Base-by-base conservation (phyloP, 2,888 invertebrate genomes). In the Tribolium freemani region DNA sequence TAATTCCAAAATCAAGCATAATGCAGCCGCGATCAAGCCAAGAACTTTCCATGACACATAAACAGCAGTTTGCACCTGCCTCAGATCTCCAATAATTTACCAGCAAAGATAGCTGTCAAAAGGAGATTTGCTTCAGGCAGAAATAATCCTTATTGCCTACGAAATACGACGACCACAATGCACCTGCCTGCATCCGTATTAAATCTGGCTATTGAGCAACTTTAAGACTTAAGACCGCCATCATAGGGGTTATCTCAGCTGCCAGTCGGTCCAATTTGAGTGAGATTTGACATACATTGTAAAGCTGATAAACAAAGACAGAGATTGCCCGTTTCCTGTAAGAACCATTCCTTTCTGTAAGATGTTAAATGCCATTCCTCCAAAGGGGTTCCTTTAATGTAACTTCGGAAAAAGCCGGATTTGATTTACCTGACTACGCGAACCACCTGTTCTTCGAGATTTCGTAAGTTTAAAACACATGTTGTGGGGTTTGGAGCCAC, bases 81-180 rank as follows among this genome's bases (percentile, higher is more conserved):
- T 83, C 81, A 79, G 81, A 82, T 84, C 83, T 84, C 84, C 83
- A 83, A 84, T 84, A 85, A 84, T 84, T 85, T 83, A 85, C 84
- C 77, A 80, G 80, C 80, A 81, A 82, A 83, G 84, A 84, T 83
- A 82, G 81, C 84, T 83, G 84, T 83, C 84, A 82, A 80, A 81
- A 78, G 78, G 79, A 80, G 78, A 76, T 72, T 75, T 75, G 75
- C 77, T 73, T 63, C 73, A 70, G 70, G 73, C 81, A 56, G 78
- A 80, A 76, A 73, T 74, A 75, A 75, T 74, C 80, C 79, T 81
- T 82, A 81, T 77, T 74, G 78, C 75, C 73, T 64, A 45, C 45
- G 71, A 67, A 71, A 71, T 71, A 71, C 58, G 60, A 20, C 60
- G 64, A 30, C 48, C 26, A 60, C 60, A 21, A 21, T 77, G 79